Base-by-base conservation (phyloP, 2,113 vertebrate genomes). In the Podilymbus podiceps region DNA sequence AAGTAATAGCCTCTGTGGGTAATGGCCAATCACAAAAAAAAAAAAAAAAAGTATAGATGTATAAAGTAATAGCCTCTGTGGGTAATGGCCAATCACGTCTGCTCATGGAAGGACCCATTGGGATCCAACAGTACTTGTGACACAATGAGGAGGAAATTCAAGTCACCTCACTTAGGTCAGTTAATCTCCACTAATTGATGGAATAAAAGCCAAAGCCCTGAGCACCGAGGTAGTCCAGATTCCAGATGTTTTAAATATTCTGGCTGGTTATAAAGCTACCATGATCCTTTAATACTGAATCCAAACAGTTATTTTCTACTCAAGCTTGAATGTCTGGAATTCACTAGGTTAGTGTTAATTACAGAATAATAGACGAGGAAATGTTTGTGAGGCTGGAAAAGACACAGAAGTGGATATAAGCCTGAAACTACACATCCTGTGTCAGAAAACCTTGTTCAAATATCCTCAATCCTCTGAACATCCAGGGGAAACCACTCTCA, bases 181-280 rank as follows among this genome's bases (percentile, higher is more conserved):
- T 35, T 67, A 27, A 76, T 79, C 67, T 88, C 53, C 40, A 40
- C 58, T 79, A 88, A 85, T 2, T 38, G 44, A 76, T 4, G 52
- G 40, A 92, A 62, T 75, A 90, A 90, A 85, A 88, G 20, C 17
- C 38, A 88, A 93, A 82, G 38, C 40, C 22, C 23, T 80, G 35
- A 90, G 21, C 44, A 88, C 25, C 0, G 0, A 56, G 46, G 16
- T 49, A 66, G 35, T 90, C 10, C 2, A 64, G 49, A 75, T 83
- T 79, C 53, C 89, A 94, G 50, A 84, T 84, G 33, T 24, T 80
- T 88, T 84, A 80, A 76, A 88, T 77, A 84, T 35, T 55, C 63
- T 49, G 23, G 3, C 9, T 60, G 18, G 6, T 66, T 68, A 73
- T 60, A 92, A 88, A 89, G 22, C 20, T 80, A 76, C 27, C 28